Base-by-base conservation (phyloP, 2,888 invertebrate species). In the Norana najaformis region DNA sequence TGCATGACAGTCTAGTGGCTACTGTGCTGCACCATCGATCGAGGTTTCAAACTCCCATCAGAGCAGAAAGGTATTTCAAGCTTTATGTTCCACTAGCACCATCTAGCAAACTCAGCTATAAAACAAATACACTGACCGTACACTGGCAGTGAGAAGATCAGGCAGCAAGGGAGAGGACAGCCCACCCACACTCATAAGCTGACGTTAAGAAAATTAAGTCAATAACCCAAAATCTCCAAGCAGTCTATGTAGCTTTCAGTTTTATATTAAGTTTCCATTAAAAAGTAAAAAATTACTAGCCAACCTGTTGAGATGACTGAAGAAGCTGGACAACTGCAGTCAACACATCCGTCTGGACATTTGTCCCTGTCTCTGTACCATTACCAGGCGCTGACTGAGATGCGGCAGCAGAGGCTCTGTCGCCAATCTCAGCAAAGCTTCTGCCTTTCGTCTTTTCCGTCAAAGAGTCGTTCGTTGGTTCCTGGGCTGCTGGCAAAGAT, bases 291-390 rank as follows among this genome's bases (percentile, higher is more conserved):
- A 85, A 30, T 23, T 36, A 37, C 13, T 35, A 3, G 85, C 85
- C 34, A 6, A 88, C 88, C 89, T 89, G 89, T 69, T 89, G 89
- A 38, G 69, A 35, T 69, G 47, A 83, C 35, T 89, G 89, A 30
- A 89, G 83, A 23, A 89, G 37, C 89, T 89, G 89, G 83, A 89
- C 82, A 38, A 89, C 83, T 4, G 89, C 37, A 83, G 23, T 36
- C 39, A 89, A 34, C 38, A 89, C 83, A n/a, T 89, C 83, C 16
- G 89, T 89, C 20, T 35, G 38, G 38, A 88, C 85, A 14, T 85
- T 37, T 6, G 37, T 35, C 37, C 85, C 85, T 85, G 85, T 35
- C 85, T 37, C 85, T 8, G 85, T 35, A 37, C 37, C 85, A 16
- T 69, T 69, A 36, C 36, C 85, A 36, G 35, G 36, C 36, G 16